Base-by-base conservation (phyloP, 2,888 invertebrate species). In the Nasonovia ribisnigri region DNA sequence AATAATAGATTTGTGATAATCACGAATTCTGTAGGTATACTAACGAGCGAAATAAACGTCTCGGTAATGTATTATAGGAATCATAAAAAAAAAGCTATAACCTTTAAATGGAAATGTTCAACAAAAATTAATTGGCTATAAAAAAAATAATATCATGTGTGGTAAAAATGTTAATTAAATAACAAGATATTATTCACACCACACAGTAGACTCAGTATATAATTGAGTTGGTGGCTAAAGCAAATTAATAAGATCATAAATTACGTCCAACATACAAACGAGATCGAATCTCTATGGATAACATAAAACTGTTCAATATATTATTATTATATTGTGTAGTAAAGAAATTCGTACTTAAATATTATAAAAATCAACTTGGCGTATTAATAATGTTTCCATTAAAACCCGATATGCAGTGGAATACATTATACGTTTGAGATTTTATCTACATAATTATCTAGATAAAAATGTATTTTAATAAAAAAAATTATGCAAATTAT, bases 171-270 rank as follows among this genome's bases (percentile, higher is more conserved):
- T 43, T 84, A 43, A 43, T 84, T 84, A 84, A 84, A 84, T 84
- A 43, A 84, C 43, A 43, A 43, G 43, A 13, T 43, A 84, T 84
- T 43, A 84, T 84, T 84, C 43, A 84, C 36, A 26, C 26, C 88
- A 36, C 88, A 54, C 51, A 46, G n/a, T 13, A 3, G 10, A 54
- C 26, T 26, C 57, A 26, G 8, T 57, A 26, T 6, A 36, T 4
- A 88, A 36, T 54, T 88, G 51, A n/a, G 54, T 36, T 88, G 16
- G 48, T 54, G 51, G 51, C 24, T 51, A 54, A 36, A 54, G 51
- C 8, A 36, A 54, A 51, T 51, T 36, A 88, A 54, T 88, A 42
- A 42, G 88, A 88, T 13, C 88, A 88, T 88, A 88, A 88, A 88
- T 88, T 88, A 42, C 36, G 20, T 36, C 36, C 36, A 20, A 36